Evolutionary conservation across 2,113 vertebrate genomes (phyloP).

Genomic region (Campylorhamphus procurvoides): DNA sequence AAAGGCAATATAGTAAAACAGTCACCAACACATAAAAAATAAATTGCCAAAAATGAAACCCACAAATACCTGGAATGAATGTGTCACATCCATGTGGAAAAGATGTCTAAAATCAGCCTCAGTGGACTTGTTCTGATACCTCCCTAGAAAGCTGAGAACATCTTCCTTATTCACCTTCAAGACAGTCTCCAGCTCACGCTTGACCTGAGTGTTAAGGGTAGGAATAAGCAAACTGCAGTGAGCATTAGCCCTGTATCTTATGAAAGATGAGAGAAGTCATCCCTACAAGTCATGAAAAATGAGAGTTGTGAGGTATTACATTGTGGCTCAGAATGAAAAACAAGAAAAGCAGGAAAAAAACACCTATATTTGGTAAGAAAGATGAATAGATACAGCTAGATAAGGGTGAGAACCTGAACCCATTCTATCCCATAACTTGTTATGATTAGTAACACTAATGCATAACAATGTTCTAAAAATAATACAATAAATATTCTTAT

Average conservation of each 20-base stretch:
- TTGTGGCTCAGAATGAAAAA: neutral
- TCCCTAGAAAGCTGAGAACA: conserved; percentile 71
- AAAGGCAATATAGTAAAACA: neutral
- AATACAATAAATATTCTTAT: neutral
- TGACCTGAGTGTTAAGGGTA: conserved; percentile 62
- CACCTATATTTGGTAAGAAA: neutral
- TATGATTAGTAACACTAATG: neutral
- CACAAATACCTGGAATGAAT: conserved; percentile 78
- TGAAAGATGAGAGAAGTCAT: neutral
- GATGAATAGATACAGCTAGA: neutral
- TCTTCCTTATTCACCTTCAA: conserved; percentile 76
- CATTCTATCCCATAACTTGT: neutral
- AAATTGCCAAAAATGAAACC: neutral
- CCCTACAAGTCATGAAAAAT: neutral
- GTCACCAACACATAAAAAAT: neutral
- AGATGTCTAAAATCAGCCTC: conserved; percentile 47
- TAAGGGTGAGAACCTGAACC: neutral
- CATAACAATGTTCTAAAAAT: neutral
- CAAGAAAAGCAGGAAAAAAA: neutral
- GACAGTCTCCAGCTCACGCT: conserved; percentile 68
- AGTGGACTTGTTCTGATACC: conserved; percentile 63
- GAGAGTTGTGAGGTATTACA: neutral
- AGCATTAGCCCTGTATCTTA: neutral
- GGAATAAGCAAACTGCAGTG: neutral
- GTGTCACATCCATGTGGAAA: conserved; percentile 71